Conservation (phyloP, 2,888 invertebrate genomes). For the Corythucha ciliata region DNA sequence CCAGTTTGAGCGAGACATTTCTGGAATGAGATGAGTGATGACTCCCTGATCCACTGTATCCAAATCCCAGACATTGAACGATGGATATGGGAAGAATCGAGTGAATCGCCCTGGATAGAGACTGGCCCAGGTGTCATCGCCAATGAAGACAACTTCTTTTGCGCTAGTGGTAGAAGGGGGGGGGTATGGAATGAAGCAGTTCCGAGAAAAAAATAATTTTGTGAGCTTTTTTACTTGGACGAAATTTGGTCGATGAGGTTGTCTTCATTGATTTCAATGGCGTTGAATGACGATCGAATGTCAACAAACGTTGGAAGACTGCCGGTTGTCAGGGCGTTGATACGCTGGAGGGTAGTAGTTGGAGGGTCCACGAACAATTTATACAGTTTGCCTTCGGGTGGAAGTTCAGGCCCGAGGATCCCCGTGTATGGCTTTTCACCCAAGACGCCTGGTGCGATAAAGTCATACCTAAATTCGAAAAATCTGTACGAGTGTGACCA, state of each 20-base stretch:
- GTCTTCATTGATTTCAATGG: conserved; percentile 82
- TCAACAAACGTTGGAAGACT: conserved; percentile 97
- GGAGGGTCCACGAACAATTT: conserved; percentile 94
- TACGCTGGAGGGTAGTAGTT: conserved; percentile 90
- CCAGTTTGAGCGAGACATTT: conserved; percentile 63
- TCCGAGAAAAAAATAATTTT: no score
- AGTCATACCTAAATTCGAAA: conserved; percentile 89
- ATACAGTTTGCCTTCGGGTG: conserved; percentile 57
- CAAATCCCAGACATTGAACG: conserved; percentile 93
- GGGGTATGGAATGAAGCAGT: no score
- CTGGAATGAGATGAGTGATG: conserved; percentile 48
- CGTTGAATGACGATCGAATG: conserved; percentile 89
- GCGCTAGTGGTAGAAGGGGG: no score
- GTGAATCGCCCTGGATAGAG: conserved; percentile 70
- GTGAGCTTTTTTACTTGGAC: conserved; percentile 34
- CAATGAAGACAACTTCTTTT: conserved; percentile 76
- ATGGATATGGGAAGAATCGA: conserved; percentile 74
- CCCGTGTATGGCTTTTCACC: no score
- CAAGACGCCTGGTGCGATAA: conserved; percentile 58
- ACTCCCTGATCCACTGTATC: conserved; percentile 85
- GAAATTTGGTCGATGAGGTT: conserved; percentile 83
- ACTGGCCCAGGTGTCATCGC: conserved; percentile 92
- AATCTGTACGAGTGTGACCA: no score
- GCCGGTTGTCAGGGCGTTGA: conserved; percentile 90
- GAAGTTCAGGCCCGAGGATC: no score